phyloP scores from a whole-genome alignment of 2,888 invertebrate species.

The Masnerella sp. region DNA sequence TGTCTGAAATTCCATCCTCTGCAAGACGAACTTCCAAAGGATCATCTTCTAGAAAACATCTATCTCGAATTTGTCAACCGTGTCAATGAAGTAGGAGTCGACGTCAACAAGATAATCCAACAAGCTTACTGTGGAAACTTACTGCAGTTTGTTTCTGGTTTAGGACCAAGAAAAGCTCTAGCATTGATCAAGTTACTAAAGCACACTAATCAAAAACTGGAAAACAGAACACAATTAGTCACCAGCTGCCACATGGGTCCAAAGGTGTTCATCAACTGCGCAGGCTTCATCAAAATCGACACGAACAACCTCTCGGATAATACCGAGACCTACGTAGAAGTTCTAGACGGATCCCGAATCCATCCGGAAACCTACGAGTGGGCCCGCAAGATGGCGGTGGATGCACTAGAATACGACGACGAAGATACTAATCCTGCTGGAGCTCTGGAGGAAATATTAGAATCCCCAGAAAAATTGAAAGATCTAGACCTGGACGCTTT shows the following conservation, averaged over 20 bases:
- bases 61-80: slow-evolving; percentile 95
- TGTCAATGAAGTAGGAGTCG: slow-evolving; percentile 98
- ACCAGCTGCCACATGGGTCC: slow-evolving; percentile 98
- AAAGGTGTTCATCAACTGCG: slow-evolving; percentile 98
- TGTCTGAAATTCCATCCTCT: slow-evolving; percentile 95
- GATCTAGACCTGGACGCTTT: too few relatives aligned
- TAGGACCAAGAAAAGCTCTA: slow-evolving; percentile 96
- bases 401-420: slow-evolving; percentile 98
- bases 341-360: slow-evolving; percentile 97
- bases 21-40: slow-evolving; percentile 84
- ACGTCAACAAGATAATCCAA: slow-evolving; percentile 94
- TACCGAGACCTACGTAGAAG: slow-evolving; percentile 96
- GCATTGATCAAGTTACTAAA: slow-evolving; percentile 91
- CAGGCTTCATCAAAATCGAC: slow-evolving; percentile 99
- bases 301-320: slow-evolving; percentile 95
- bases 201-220: slow-evolving; percentile 93
- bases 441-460: slow-evolving; percentile 97
- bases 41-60: slow-evolving; percentile 90
- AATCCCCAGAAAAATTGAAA: slow-evolving; percentile 94
- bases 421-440: slow-evolving; percentile 97
- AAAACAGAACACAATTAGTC: slow-evolving; percentile 94
- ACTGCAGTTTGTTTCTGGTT: slow-evolving; percentile 97
- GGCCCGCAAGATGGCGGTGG: slow-evolving; percentile 99
- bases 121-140: slow-evolving; percentile 92
- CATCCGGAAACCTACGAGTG: slow-evolving; percentile 99